Percentiles rank a stretch among this genome's conserved stretches.
These are phyloP conservation scores for Pristionchus entomophagus DNA, from an alignment of 2,888 invertebrate species.

Conservation along the genomic window DNA sequence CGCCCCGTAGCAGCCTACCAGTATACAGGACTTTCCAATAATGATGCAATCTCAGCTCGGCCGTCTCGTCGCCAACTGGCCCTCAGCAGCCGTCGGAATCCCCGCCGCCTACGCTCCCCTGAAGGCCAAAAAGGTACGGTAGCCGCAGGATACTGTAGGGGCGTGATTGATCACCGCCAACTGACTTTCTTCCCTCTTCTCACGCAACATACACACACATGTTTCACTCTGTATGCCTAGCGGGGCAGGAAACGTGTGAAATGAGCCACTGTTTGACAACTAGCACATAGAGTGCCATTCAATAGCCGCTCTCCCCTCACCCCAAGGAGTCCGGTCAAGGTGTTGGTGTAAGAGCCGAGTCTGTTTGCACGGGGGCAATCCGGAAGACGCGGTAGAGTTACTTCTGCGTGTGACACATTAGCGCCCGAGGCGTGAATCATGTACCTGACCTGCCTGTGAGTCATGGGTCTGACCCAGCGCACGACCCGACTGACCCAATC, in stretches of 20 bases:
- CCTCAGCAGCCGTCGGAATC: conserved; percentile 68
- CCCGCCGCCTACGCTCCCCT: conserved; percentile 58
- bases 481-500: not conserved
- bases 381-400: conserved; percentile 2
- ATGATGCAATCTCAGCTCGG: conserved; percentile 53
- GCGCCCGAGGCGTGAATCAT: not conserved
- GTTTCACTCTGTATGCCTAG: not conserved
- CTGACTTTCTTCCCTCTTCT: not conserved
- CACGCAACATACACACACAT: conserved; percentile 27
- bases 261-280: conserved; percentile 18
- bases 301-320: not conserved
- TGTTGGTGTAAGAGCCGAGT: not conserved
- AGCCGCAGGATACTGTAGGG: not conserved
- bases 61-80: conserved; percentile 68
- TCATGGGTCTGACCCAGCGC: not conserved
- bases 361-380: not conserved
- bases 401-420: conserved; percentile 25
- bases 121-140: conserved; percentile 54
- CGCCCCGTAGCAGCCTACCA: no score
- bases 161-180: not conserved
- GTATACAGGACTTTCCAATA: not conserved
- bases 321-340: not conserved
- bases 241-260: not conserved
- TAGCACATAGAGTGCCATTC: not conserved
- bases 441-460: not conserved